These are phyloP conservation scores for Tetrapedia diversipes DNA, from an alignment of 2,888 invertebrate species.

Conservation along the genomic window DNA sequence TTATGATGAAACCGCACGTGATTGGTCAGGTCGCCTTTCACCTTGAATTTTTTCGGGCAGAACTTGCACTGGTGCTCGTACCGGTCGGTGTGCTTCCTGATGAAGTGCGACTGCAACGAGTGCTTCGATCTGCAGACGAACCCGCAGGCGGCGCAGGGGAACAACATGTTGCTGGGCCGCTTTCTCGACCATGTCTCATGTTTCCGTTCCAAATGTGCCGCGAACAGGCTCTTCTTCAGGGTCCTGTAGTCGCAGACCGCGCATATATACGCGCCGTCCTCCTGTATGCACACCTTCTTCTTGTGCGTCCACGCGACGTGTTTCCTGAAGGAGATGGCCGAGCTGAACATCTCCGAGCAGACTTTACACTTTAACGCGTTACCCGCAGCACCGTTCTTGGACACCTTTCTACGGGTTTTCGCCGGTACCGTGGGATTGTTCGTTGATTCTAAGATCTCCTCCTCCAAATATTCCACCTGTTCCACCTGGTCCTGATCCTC, in stretches of 20 bases:
- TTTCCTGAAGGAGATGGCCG: slow-evolving; percentile 75
- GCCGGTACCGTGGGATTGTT: slow-evolving; percentile 30
- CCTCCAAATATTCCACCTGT: slow-evolving; percentile 60
- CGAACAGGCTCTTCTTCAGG: slow-evolving; percentile 76
- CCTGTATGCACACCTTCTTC: slow-evolving; percentile 79
- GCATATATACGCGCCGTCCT: slow-evolving; percentile 78
- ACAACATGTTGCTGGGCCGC: slow-evolving; percentile 68
- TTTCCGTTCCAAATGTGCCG: slow-evolving; percentile 77
- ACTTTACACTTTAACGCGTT: slow-evolving; percentile 75
- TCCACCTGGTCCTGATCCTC: slow-evolving; percentile 46
- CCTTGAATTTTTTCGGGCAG: slow-evolving; percentile 80
- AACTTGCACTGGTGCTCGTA: slow-evolving; percentile 80
- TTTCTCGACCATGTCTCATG: slow-evolving; percentile 79
- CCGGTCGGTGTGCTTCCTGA: slow-evolving; percentile 80
- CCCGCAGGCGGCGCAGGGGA: slow-evolving; percentile 79
- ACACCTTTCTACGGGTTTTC: slow-evolving; percentile 34
- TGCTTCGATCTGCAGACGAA: slow-evolving; percentile 81
- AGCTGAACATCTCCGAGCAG: slow-evolving; percentile 77
- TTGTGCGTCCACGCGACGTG: slow-evolving; percentile 81
- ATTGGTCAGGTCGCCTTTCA: slow-evolving; percentile 81
- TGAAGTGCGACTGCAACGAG: slow-evolving; percentile 81
- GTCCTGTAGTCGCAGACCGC: slow-evolving; percentile 80
- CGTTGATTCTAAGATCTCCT: slow-evolving; percentile 47
- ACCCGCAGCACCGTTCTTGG: slow-evolving; percentile 17
- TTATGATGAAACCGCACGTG: slow-evolving; percentile 81